Percentiles rank a stretch among this genome's conserved stretches.
Conservation (phyloP, 2,797 vertebrate genomes). For the Corythornis leucogaster region DNA sequence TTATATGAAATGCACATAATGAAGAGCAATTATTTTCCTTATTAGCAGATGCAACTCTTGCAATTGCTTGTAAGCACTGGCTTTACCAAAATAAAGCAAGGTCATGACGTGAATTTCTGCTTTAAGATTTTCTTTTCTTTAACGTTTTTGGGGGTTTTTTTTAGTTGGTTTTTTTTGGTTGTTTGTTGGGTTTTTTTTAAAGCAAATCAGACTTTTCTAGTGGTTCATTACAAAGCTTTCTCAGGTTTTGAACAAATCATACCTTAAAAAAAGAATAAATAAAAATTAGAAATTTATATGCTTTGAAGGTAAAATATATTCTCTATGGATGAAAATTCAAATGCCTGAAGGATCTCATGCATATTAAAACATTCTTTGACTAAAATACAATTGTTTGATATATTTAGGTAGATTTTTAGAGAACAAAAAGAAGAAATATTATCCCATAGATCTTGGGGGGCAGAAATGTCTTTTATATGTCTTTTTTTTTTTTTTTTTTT, state of each 20-base stretch:
- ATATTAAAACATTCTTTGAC: slow-evolving; percentile 10
- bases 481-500: background rate
- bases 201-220: background rate
- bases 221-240: background rate
- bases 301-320: slow-evolving; percentile 15
- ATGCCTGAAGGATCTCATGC: background rate
- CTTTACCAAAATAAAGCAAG: background rate
- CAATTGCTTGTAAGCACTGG: background rate
- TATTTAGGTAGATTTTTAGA: background rate
- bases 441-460: background rate
- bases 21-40: background rate
- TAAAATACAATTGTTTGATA: background rate
- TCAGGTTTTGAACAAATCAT: background rate
- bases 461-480: background rate
- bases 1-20: background rate
- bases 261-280: too few relatives aligned
- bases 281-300: background rate
- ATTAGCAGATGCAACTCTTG: background rate
- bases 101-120: background rate
- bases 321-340: slow-evolving; percentile 5
- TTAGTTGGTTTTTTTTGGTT: background rate
- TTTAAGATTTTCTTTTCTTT: background rate
- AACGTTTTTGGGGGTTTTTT: background rate
- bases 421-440: background rate
- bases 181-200: background rate